phyloP scores from a whole-genome alignment of 2,113 vertebrate genomes.

The Typhlomys cinereus region DNA sequence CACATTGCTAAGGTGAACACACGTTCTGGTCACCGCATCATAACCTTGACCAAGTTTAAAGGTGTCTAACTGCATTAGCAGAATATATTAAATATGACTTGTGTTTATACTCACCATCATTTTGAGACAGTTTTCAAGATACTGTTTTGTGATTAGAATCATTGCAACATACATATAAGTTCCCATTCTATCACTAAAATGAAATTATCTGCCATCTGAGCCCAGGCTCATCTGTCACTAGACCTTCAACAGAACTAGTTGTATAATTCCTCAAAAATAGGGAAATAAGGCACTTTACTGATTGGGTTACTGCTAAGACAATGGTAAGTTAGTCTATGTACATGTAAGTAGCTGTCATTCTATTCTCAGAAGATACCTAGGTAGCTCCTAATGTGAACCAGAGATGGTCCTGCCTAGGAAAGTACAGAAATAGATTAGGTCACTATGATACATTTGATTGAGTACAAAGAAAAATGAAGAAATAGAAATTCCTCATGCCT shows the following conservation, averaged over 20 bases:
- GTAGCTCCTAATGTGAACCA: background rate
- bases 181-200: too few relatives aligned
- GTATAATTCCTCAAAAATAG: background rate
- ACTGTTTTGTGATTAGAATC: background rate
- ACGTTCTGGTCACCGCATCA: too few relatives aligned
- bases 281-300: background rate
- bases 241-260: background rate
- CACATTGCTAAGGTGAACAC: background rate
- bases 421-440: background rate
- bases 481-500: background rate
- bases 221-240: background rate
- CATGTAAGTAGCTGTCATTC: background rate
- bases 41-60: background rate
- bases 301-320: background rate
- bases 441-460: background rate
- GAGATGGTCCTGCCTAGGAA: background rate
- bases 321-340: background rate
- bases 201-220: too few relatives aligned
- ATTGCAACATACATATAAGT: background rate
- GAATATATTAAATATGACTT: background rate
- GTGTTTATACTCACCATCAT: too few relatives aligned
- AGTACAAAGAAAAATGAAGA: background rate
- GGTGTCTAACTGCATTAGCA: background rate
- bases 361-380: background rate
- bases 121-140: too few relatives aligned